phyloP scores from a whole-genome alignment of 2,888 invertebrate species.

The Aporophyla nigra region DNA sequence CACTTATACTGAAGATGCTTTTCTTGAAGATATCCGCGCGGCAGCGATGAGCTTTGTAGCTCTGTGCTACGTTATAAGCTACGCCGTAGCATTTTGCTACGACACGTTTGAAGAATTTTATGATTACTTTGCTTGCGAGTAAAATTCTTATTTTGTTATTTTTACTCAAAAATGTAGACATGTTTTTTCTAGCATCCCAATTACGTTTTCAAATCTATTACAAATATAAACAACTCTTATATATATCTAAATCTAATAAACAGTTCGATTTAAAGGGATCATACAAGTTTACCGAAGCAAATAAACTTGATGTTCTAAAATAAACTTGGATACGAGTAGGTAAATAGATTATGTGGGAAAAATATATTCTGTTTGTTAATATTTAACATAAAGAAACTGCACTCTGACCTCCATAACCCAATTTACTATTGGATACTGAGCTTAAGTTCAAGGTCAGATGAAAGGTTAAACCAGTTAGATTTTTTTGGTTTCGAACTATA shows the following conservation, averaged over 20 bases:
- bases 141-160: background rate
- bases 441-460: background rate
- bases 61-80: slow-evolving; percentile 14
- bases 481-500: too few species aligned
- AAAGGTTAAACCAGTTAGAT: background rate
- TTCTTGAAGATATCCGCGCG: background rate
- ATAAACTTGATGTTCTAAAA: background rate
- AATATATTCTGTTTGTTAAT: slow-evolving; percentile 4
- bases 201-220: slow-evolving; percentile 1
- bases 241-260: slow-evolving; percentile 1
- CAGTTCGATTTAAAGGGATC: background rate
- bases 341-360: slow-evolving; percentile 20
- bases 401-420: background rate
- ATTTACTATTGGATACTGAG: background rate
- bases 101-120: slow-evolving; percentile 15
- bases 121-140: slow-evolving; percentile 5
- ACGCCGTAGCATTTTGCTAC: slow-evolving; percentile 40
- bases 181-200: slow-evolving; percentile 1
- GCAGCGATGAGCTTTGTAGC: background rate
- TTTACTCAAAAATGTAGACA: background rate
- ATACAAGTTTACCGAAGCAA: background rate
- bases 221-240: background rate
- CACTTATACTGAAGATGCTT: background rate
- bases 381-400: background rate
- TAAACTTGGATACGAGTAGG: background rate